phyloP scores from a whole-genome alignment of 2,888 invertebrate species.

The Hydroisotoma schaefferi region DNA sequence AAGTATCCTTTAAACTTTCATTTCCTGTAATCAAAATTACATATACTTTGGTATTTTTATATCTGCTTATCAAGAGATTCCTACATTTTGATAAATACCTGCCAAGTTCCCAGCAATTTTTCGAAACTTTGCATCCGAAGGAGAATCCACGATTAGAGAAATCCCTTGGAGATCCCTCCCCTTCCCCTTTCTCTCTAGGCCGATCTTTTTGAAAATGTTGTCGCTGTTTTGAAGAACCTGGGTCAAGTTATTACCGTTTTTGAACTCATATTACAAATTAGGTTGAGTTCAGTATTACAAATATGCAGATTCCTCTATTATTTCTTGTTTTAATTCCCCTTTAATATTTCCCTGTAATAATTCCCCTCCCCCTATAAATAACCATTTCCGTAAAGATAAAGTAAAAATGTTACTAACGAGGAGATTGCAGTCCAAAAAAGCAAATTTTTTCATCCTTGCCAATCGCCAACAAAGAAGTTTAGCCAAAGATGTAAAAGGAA shows the following conservation, averaged over 20 bases:
- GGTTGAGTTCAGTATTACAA: neutral
- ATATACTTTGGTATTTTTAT: too few relatives aligned
- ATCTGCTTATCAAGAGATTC: neutral
- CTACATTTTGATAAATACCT: neutral
- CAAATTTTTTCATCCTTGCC: neutral
- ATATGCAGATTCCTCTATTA: neutral
- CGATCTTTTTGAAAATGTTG: too few relatives aligned
- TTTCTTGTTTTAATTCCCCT: neutral
- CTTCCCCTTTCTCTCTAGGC: too few relatives aligned
- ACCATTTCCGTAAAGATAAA: too few relatives aligned
- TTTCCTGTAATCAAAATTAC: too few relatives aligned
- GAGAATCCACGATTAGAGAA: neutral
- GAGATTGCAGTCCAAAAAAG: neutral
- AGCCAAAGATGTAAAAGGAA: neutral
- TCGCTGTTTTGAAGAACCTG: too few relatives aligned
- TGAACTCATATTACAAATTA: neutral
- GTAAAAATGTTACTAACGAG: neutral
- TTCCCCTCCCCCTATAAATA: neutral
- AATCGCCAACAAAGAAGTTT: neutral
- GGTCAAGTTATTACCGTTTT: neutral
- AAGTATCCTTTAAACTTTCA: too few relatives aligned
- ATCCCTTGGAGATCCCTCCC: too few relatives aligned
- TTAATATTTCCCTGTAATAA: neutral
- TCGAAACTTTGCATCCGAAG: neutral
- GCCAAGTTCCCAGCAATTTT: neutral